Evolutionary conservation across 2,113 vertebrate species (phyloP), one percentile per base, ranked within the genome.

Genomic region (Stercorarius parasiticus): DNA sequence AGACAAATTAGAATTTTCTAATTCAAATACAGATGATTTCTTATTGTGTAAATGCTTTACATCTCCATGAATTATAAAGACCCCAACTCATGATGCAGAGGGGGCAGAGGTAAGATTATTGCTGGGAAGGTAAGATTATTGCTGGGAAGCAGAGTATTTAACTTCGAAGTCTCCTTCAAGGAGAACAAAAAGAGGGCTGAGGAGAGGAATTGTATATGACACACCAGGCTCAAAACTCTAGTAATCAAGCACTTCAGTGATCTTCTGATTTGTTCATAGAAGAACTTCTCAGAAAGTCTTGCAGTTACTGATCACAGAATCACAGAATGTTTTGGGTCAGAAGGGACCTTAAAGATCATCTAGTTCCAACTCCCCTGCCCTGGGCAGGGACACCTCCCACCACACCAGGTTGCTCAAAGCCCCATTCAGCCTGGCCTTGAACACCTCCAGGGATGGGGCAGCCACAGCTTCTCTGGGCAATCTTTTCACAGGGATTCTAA

Each of bases 201-300:
- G 9, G 4, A 67, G 4, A 1, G 0, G 5, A 72, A 36, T 4
- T 59, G 21, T 15, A 6, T 23, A 36, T 19, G 34, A 76, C 21
- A 38, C 8, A 13, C 6, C 21, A 25, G 36, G 6, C 13, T 74
- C 15, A 77, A 36, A 86, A 66, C 4, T 1, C 22, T 7, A 52
- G 21, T 62, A 64, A 90, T 45, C 21, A 85, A 66, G 66, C 29
- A 52, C 29, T 95, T 91, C 4, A 40, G 18, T 0, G 0, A 43
- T 36, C 23, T 73, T 64, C 21, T 74, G 9, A 70, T 59, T 65
- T 47, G 7, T n/a, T 78, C 43, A 36, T 1, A 40, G 66, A 82
- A 29, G 4, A 72, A 29, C 53, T 50, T 72, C 52, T 55, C 49
- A 38, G 26, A 64, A 67, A 81, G 36, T 73, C 55, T 42, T 8